Base-by-base conservation (phyloP, 2,113 vertebrate species). In the Sterrhoptilus dennistouni region DNA sequence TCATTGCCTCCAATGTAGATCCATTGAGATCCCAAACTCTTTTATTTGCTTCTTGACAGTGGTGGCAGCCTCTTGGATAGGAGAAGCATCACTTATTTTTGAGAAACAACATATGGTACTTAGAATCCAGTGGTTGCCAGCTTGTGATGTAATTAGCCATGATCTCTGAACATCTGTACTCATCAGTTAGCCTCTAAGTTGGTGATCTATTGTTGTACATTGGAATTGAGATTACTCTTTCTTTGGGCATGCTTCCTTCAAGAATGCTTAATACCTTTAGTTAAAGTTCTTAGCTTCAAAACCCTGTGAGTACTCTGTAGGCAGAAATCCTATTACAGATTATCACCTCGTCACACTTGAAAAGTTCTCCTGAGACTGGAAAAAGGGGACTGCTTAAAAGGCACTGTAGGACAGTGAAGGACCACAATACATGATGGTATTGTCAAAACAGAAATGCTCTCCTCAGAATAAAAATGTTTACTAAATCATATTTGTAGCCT, bases 91-190 rank as follows among this genome's bases (percentile, higher is more conserved):
- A 71, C 96, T 96, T 95, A 66, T 83, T 95, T 94, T 94, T 96
- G 88, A 90, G 88, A 95, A 96, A 92, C 79, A 92, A 42, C 96
- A 96, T 95, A 94, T 91, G 93, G 93, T 90, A 93, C 92, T 93
- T 83, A 93, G 90, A 95, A 94, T 93, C 93, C 96, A 96, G 93
- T 87, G 93, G 88, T 89, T 97, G 93, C 76, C 96, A 95, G 92
- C 71, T 96, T 96, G 92, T 96, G 96, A 93, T 96, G 88, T 93
- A 96, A 96, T 96, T 96, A 96, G 90, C 83, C 83, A 88, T 68
- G 93, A 96, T 96, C 92, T 76, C 90, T 89, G 95, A 96, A 96
- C 92, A 96, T 95, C 83, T 96, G 92, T 52, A 96, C 68, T 89
- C 83, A 87, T 91, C 95, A 84, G 92, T 81, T 96, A 95, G 88